These are phyloP conservation scores for Troides oblongomaculatus DNA, from an alignment of 2,888 invertebrate genomes.

Conservation along the genomic window DNA sequence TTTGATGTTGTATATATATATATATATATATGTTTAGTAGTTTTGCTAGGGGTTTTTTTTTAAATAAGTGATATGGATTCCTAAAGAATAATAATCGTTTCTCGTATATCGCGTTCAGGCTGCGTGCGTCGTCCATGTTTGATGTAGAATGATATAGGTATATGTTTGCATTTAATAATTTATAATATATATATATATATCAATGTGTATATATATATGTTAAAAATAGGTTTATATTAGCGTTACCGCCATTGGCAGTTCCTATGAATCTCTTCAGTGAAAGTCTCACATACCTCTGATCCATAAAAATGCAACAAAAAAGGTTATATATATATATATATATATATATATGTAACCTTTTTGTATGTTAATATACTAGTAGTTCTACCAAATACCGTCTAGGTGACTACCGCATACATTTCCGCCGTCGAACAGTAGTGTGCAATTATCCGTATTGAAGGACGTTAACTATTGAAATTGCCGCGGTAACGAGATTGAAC, in stretches of 20 bases:
- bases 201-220: slow-evolving; percentile 8
- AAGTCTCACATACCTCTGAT: slow-evolving; percentile 34
- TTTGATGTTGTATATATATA: neutral
- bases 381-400: too few species aligned
- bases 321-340: too few species aligned
- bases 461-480: too few species aligned
- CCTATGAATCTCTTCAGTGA: slow-evolving; percentile 46
- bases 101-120: slow-evolving; percentile 20
- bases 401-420: too few species aligned
- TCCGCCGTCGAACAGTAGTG: too few species aligned
- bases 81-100: slow-evolving; percentile 18
- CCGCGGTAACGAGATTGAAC: too few species aligned
- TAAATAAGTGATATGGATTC: slow-evolving; percentile 15
- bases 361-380: too few species aligned
- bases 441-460: too few species aligned
- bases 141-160: neutral
- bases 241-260: slow-evolving; percentile 40
- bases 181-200: slow-evolving; percentile 29
- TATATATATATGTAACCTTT: too few species aligned
- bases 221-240: too few species aligned
- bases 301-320: too few species aligned
- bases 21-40: slow-evolving; percentile 3
- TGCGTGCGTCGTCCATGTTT: slow-evolving; percentile 21
- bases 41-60: slow-evolving; percentile 12
- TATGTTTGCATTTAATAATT: slow-evolving; percentile 31